These are phyloP conservation scores for Magallana ariakensis DNA, from an alignment of 1,140 invertebrate genomes.

Conservation along the genomic window DNA sequence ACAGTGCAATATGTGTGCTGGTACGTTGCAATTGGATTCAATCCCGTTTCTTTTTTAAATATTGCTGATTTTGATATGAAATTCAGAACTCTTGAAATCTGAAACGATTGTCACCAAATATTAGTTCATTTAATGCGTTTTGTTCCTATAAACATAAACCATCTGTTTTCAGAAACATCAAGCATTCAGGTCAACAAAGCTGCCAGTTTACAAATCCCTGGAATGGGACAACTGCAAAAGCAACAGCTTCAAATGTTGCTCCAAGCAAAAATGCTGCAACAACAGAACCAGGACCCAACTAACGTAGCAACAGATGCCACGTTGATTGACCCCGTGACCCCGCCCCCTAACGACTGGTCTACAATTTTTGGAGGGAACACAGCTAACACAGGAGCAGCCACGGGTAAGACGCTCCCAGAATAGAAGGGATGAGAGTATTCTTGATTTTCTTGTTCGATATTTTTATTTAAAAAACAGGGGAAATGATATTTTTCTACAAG, in stretches of 20 bases:
- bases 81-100: too few species aligned
- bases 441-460: too few species aligned
- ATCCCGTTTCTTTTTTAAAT: not conserved
- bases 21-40: not conserved
- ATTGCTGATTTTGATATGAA: not conserved
- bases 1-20: constrained; percentile 15
- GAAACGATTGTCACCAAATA: too few species aligned
- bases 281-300: not conserved
- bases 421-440: too few species aligned
- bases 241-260: constrained; percentile 21
- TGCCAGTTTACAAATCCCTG: not conserved
- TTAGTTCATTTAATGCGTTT: too few species aligned
- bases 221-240: not conserved
- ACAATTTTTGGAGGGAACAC: not conserved
- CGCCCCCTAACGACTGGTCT: not conserved
- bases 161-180: not conserved
- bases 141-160: too few species aligned
- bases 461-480: too few species aligned
- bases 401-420: not conserved
- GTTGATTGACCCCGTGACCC: not conserved
- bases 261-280: constrained; percentile 14
- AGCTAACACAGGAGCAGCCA: not conserved
- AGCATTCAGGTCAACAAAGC: not conserved
- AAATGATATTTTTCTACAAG: too few species aligned
- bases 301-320: not conserved